Conservation (phyloP, 2,888 invertebrate species). For the Herminia tarsipennalis region DNA sequence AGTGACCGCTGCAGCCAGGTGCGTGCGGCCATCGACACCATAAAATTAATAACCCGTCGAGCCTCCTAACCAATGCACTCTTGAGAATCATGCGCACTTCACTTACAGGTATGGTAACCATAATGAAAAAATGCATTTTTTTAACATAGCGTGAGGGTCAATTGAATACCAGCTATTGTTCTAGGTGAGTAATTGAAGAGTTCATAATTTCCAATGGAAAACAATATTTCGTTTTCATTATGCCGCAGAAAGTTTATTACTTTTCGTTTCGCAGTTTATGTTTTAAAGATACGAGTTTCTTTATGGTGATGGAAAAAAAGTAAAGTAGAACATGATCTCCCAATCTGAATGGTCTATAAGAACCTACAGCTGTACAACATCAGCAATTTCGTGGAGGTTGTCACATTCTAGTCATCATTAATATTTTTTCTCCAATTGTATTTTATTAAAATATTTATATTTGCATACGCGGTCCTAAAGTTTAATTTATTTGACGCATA, state of each 20-base stretch:
- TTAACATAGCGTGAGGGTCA: conserved; percentile 1
- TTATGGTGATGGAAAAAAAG: too few relatives aligned
- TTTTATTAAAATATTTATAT: conserved; percentile 24
- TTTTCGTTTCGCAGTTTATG: neutral
- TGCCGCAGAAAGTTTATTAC: neutral
- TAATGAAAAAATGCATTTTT: conserved; percentile 29
- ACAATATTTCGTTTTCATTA: neutral
- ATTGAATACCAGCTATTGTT: conserved; percentile 2
- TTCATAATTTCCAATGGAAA: conserved; percentile 3
- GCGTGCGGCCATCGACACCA: conserved; percentile 85
- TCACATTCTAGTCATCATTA: conserved; percentile 52
- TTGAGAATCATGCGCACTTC: conserved; percentile 67
- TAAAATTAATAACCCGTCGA: conserved; percentile 85
- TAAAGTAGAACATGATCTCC: too few relatives aligned
- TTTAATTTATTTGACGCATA: too few relatives aligned
- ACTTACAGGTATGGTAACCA: conserved; percentile 46
- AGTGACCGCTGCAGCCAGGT: conserved; percentile 82
- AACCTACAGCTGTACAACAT: too few relatives aligned
- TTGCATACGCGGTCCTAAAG: too few relatives aligned
- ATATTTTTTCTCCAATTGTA: conserved; percentile 41
- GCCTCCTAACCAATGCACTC: conserved; percentile 79
- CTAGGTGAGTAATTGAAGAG: conserved; percentile 1
- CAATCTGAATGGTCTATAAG: conserved; percentile 55
- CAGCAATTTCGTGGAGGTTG: too few relatives aligned
- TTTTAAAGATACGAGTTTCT: too few relatives aligned